Evolutionary conservation across 2,113 vertebrate species (phyloP).

Genomic region (Caracal caracal): DNA sequence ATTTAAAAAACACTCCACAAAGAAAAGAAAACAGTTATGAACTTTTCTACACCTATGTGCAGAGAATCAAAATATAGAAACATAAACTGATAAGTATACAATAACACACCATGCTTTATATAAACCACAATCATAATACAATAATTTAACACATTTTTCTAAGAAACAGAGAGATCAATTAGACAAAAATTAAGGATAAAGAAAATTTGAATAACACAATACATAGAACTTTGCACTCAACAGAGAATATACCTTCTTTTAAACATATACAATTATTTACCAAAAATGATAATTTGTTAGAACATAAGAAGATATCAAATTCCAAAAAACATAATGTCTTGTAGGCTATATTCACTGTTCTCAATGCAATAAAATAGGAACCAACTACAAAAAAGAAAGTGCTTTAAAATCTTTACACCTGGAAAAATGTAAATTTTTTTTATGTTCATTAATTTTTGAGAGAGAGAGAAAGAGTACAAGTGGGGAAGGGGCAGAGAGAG

Average conservation of each 20-base stretch:
- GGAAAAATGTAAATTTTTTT: not conserved
- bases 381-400: slow-evolving; percentile 26
- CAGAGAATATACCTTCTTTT: not conserved
- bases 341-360: not conserved
- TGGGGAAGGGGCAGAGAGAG: no score
- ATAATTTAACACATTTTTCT: not conserved
- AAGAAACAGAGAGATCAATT: not conserved
- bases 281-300: not conserved
- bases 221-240: not conserved
- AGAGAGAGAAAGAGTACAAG: no score
- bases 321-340: not conserved
- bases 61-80: not conserved
- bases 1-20: not conserved
- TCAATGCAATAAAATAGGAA: not conserved
- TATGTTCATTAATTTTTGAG: no score
- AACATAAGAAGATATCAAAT: not conserved
- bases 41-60: not conserved
- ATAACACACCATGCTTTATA: not conserved
- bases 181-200: slow-evolving; percentile 27
- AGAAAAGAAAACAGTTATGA: not conserved
- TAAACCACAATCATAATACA: not conserved
- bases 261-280: not conserved
- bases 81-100: not conserved
- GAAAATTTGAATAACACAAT: not conserved
- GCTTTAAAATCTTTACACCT: not conserved